Conservation (phyloP, 2,888 invertebrate species). For the Rhabditophanes sp. region DNA sequence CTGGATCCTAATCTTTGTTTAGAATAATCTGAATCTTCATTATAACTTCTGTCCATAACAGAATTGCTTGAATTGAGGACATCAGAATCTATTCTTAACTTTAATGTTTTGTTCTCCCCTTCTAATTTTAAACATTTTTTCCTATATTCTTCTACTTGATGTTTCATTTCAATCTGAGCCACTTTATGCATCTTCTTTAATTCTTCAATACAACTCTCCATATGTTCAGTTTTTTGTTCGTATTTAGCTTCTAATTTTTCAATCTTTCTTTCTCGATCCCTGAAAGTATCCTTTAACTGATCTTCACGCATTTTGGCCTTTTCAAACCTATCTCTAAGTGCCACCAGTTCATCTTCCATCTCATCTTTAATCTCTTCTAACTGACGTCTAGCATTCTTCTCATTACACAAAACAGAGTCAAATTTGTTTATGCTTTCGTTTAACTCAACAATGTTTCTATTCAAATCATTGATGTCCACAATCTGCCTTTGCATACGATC, state of each 20-base stretch:
- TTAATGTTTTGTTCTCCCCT: conserved; percentile 22
- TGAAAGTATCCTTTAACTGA: neutral
- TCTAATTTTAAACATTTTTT: conserved; percentile 15
- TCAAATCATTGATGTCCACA: conserved; percentile 13
- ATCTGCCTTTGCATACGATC: conserved; percentile 15
- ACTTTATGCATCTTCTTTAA: conserved; percentile 31
- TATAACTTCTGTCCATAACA: too few species aligned
- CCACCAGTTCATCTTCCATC: conserved; percentile 14
- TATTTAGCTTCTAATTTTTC: conserved; percentile 29
- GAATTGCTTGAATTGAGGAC: conserved; percentile 7
- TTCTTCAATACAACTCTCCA: conserved; percentile 36
- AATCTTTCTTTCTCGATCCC: conserved; percentile 22
- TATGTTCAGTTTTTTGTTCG: conserved; percentile 32
- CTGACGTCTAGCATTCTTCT: conserved; percentile 10
- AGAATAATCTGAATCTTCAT: too few species aligned
- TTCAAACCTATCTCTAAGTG: conserved; percentile 12
- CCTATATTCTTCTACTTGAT: conserved; percentile 19
- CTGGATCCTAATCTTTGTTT: too few species aligned
- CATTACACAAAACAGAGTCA: conserved; percentile 10
- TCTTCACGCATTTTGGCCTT: conserved; percentile 9
- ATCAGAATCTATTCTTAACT: conserved; percentile 14
- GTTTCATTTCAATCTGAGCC: conserved; percentile 25
- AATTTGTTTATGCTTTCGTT: conserved; percentile 10
- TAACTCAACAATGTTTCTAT: conserved; percentile 15
- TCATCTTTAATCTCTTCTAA: conserved; percentile 13